A percentile compares a stretch with the other conserved stretches of the same genome.
phyloP scores from a whole-genome alignment of 2,888 invertebrate species.

The Xestia rhomboidea region DNA sequence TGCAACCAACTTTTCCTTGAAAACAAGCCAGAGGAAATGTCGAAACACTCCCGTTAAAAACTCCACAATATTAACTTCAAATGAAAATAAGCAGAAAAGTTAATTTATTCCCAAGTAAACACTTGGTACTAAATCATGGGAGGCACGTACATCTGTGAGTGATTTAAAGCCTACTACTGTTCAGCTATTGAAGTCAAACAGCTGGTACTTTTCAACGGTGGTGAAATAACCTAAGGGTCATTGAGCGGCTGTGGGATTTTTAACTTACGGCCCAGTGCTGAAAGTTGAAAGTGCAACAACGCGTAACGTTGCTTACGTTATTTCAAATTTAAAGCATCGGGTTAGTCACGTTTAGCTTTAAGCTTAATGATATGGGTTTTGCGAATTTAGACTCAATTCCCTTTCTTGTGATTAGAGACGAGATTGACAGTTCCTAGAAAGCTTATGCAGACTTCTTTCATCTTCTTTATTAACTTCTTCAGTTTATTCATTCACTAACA shows the following conservation, averaged over 20 bases:
- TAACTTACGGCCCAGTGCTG: background rate
- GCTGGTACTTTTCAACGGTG: slow-evolving; percentile 12
- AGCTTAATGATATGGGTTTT: background rate
- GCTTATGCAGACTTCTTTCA: no score
- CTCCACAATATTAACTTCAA: slow-evolving; percentile 51
- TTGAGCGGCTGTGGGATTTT: background rate
- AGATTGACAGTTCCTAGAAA: background rate
- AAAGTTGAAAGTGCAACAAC: background rate
- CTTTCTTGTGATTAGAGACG: background rate
- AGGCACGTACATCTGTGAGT: slow-evolving; percentile 42
- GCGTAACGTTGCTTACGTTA: background rate
- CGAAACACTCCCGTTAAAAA: slow-evolving; percentile 27
- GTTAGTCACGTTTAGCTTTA: background rate
- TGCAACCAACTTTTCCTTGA: background rate
- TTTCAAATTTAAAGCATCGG: background rate
- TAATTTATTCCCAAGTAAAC: slow-evolving; percentile 56
- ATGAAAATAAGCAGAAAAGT: slow-evolving; percentile 55
- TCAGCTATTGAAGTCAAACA: slow-evolving; percentile 28
- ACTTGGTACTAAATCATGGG: slow-evolving; percentile 37
- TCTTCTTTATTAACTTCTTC: no score
- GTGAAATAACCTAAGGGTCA: background rate
- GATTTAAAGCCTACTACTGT: slow-evolving; percentile 41
- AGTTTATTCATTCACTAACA: no score
- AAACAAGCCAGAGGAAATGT: slow-evolving; percentile 23
- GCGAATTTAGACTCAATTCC: slow-evolving; percentile 8